Percentiles rank a stretch among this genome's conserved stretches.
Conservation (phyloP, 2,113 vertebrate species). For the Dicerorhinus sumatrensis region DNA sequence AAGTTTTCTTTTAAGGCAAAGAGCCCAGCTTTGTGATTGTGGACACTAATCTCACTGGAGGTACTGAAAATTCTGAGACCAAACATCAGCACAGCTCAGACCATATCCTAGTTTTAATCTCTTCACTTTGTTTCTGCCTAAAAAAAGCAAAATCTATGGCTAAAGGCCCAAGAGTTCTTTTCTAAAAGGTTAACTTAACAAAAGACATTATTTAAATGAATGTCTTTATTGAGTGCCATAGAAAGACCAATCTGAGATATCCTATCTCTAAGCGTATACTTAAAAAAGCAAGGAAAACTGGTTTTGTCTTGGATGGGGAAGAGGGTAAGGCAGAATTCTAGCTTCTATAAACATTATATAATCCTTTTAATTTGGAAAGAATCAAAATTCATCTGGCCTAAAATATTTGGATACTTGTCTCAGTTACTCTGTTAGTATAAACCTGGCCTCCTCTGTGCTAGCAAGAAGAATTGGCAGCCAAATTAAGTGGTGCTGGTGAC, state of each 20-base stretch:
- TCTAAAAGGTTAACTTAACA: slow-evolving; percentile 28
- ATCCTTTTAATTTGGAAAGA: slow-evolving; percentile 25
- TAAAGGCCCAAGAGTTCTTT: slow-evolving; percentile 34
- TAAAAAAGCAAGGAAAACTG: neutral
- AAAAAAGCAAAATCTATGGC: neutral
- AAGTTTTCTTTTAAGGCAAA: neutral
- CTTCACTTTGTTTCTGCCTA: neutral
- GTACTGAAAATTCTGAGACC: neutral
- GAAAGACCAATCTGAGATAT: neutral
- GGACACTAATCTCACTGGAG: slow-evolving; percentile 17
- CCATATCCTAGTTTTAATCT: slow-evolving; percentile 33
- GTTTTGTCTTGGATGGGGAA: neutral
- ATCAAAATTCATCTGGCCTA: slow-evolving; percentile 20
- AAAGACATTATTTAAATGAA: neutral
- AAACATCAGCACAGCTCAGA: neutral
- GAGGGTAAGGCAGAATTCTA: neutral
- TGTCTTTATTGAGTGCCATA: neutral
- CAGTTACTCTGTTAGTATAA: neutral
- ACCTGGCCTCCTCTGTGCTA: neutral
- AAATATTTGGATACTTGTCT: slow-evolving; percentile 39
- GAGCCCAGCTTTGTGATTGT: neutral
- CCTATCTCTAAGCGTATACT: neutral
- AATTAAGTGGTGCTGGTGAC: neutral
- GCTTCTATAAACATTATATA: neutral
- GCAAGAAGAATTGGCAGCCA: neutral